A percentile compares a stretch with the other conserved stretches of the same genome.
Evolutionary conservation across 2,888 invertebrate genomes (phyloP).

Genomic region (Phytoseiulus persimilis): DNA sequence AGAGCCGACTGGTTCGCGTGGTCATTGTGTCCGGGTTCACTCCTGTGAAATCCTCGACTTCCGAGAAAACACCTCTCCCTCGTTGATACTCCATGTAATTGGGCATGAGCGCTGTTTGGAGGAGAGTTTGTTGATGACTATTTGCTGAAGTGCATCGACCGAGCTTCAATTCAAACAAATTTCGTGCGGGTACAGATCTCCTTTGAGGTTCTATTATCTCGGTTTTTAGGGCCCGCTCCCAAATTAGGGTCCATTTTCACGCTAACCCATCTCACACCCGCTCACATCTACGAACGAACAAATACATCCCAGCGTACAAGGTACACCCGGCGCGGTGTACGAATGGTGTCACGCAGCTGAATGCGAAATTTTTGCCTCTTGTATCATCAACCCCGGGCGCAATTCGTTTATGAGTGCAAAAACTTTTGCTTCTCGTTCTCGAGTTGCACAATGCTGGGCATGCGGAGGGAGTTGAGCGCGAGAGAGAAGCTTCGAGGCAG

Average conservation of each 20-base stretch:
- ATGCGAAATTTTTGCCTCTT: not conserved
- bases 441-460: not conserved
- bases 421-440: not conserved
- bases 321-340: not conserved
- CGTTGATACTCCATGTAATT: not conserved
- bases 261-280: not conserved
- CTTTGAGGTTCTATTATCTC: not conserved
- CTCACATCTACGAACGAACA: not conserved
- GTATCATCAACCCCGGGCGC: conserved; percentile 5
- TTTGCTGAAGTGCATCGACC: not conserved
- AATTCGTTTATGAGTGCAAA: not conserved
- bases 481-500: not conserved
- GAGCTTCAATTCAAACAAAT: not conserved
- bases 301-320: not conserved
- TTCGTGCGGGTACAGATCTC: not conserved
- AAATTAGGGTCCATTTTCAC: not conserved
- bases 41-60: too few relatives aligned
- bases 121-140: not conserved
- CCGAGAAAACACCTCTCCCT: not conserved
- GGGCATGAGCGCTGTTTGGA: not conserved
- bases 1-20: too few relatives aligned
- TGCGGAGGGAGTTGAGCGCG: not conserved
- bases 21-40: too few relatives aligned
- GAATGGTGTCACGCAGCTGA: not conserved
- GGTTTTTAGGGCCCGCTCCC: not conserved